Evolutionary conservation across 2,113 vertebrate species (phyloP).

Genomic region (Orycteropus afer): DNA sequence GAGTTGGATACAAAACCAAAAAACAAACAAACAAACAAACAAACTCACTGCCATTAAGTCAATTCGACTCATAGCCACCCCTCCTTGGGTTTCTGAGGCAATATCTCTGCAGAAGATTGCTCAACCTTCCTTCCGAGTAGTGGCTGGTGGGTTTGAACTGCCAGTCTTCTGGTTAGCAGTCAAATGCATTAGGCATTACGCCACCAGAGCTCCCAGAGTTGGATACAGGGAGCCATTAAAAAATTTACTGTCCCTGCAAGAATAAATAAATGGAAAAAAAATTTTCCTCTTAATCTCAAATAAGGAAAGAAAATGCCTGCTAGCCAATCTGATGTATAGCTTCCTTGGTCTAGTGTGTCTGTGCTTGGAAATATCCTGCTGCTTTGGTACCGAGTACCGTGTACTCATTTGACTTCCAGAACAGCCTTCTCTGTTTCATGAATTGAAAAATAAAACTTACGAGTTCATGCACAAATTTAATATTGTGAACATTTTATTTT

Average conservation of each 20-base stretch:
- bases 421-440: neutral
- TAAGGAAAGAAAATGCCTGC: neutral
- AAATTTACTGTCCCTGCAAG: neutral
- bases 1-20: too few species aligned
- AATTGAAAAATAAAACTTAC: neutral
- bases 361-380: neutral
- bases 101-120: too few species aligned
- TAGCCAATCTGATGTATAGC: neutral
- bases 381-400: too few species aligned
- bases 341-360: neutral
- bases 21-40: too few species aligned
- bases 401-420: neutral
- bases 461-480: neutral
- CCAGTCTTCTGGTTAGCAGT: too few species aligned
- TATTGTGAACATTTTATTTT: neutral
- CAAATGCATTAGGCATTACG: too few species aligned
- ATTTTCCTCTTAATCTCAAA: neutral
- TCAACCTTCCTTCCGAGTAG: too few species aligned
- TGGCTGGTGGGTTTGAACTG: too few species aligned
- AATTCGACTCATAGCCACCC: too few species aligned
- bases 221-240: neutral
- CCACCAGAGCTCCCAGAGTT: too few species aligned
- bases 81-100: too few species aligned
- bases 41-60: too few species aligned
- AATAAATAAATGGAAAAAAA: neutral